These are phyloP conservation scores for Clupea harengus DNA, from an alignment of 2,113 vertebrate genomes.

Conservation along the genomic window DNA sequence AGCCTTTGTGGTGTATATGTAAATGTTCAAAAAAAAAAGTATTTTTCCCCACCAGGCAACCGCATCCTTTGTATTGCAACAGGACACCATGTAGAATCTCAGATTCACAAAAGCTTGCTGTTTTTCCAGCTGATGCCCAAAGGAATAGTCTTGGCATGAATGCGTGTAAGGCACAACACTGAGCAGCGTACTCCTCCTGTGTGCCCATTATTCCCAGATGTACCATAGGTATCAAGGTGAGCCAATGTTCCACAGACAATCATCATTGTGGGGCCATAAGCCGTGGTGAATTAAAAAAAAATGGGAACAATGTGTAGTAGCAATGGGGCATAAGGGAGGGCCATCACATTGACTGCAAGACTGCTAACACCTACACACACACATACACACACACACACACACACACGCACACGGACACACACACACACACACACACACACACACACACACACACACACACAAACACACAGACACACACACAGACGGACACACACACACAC, in stretches of 20 bases:
- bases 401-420: slow-evolving; percentile 5
- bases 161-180: slow-evolving; percentile 19
- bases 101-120: slow-evolving; percentile 36
- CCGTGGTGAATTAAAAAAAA: slow-evolving; percentile 18
- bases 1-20: background rate
- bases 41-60: no score
- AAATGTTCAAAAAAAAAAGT: no score
- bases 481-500: no score
- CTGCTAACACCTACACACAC: slow-evolving; percentile 1
- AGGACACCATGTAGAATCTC: slow-evolving; percentile 33
- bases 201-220: background rate
- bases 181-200: slow-evolving; percentile 3
- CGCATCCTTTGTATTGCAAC: background rate
- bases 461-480: background rate
- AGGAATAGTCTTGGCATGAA: slow-evolving; percentile 35
- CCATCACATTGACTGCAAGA: slow-evolving; percentile 2
- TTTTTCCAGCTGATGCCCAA: slow-evolving; percentile 41
- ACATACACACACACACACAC: slow-evolving; percentile 15
- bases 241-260: background rate
- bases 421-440: slow-evolving; percentile 6
- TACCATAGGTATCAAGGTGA: background rate
- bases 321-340: slow-evolving; percentile 8
- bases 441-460: no score
- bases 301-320: slow-evolving; percentile 39
- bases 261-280: slow-evolving; percentile 10